A percentile compares a stretch with the other conserved stretches of the same genome.
Conservation (phyloP, 2,113 vertebrate genomes). For the Etheostoma cragini region DNA sequence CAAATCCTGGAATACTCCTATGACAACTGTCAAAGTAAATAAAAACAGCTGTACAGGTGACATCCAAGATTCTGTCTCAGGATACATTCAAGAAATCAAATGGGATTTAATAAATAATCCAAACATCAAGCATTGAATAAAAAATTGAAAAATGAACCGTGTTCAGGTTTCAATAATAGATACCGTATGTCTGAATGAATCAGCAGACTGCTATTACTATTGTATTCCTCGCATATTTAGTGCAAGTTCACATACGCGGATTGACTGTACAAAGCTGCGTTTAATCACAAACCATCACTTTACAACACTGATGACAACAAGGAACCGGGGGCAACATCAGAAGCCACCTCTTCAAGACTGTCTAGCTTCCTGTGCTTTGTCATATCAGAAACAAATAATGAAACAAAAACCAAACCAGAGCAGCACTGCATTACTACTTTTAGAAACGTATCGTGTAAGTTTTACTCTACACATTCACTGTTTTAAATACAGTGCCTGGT, state of each 20-base stretch:
- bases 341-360: not conserved
- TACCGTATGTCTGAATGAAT: not conserved
- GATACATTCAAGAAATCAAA: constrained; percentile 8
- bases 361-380: not conserved
- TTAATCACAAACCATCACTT: constrained; percentile 3
- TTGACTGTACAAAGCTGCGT: not conserved
- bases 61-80: constrained; percentile 8
- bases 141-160: constrained; percentile 15
- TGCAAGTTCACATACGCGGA: constrained; percentile 9
- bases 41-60: constrained; percentile 5
- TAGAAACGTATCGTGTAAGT: not conserved
- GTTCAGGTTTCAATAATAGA: not conserved
- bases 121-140: constrained; percentile 5
- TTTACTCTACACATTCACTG: not conserved
- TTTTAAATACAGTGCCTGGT: not conserved
- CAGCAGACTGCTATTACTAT: not conserved
- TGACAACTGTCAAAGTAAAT: constrained; percentile 25
- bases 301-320: not conserved
- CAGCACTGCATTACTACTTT: not conserved
- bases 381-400: not conserved
- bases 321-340: not conserved
- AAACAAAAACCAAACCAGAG: not conserved
- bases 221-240: not conserved
- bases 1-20: constrained; percentile 3
- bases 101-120: not conserved